Evolutionary conservation across 2,888 invertebrate genomes (phyloP).

Genomic region (Lutraria lutraria): DNA sequence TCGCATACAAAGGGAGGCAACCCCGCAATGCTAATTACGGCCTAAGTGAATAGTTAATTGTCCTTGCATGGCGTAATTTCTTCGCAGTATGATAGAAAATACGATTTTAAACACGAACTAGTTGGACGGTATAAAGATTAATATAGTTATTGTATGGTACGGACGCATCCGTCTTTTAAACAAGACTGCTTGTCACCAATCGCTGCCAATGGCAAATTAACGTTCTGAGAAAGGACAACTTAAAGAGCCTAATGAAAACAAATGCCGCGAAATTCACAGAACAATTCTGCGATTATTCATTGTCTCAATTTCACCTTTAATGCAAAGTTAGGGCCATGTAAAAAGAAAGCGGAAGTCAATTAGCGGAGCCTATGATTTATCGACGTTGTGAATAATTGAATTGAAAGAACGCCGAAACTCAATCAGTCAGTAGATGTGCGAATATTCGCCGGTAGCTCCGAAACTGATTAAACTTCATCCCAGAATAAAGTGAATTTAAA

Average conservation of each 20-base stretch:
- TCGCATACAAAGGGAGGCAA: slow-evolving; percentile 29
- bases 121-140: slow-evolving; percentile 16
- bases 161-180: slow-evolving; percentile 14
- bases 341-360: slow-evolving; percentile 74
- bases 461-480: slow-evolving; percentile 64
- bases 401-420: slow-evolving; percentile 58
- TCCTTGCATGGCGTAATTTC: slow-evolving; percentile 24
- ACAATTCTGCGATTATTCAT: slow-evolving; percentile 63
- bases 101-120: not conserved
- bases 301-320: slow-evolving; percentile 68
- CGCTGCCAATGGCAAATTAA: slow-evolving; percentile 34
- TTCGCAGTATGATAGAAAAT: not conserved
- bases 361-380: slow-evolving; percentile 68
- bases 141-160: slow-evolving; percentile 30
- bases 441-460: slow-evolving; percentile 46
- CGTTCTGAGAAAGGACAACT: slow-evolving; percentile 37
- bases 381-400: slow-evolving; percentile 58
- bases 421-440: slow-evolving; percentile 44
- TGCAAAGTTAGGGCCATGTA: slow-evolving; percentile 64
- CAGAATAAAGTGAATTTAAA: slow-evolving; percentile 47
- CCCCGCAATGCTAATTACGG: not conserved
- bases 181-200: slow-evolving; percentile 13
- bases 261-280: slow-evolving; percentile 58
- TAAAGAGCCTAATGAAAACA: slow-evolving; percentile 59
- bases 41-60: slow-evolving; percentile 23